These are phyloP conservation scores for Tetrao urogallus DNA, from an alignment of 2,113 vertebrate genomes.

Conservation along the genomic window DNA sequence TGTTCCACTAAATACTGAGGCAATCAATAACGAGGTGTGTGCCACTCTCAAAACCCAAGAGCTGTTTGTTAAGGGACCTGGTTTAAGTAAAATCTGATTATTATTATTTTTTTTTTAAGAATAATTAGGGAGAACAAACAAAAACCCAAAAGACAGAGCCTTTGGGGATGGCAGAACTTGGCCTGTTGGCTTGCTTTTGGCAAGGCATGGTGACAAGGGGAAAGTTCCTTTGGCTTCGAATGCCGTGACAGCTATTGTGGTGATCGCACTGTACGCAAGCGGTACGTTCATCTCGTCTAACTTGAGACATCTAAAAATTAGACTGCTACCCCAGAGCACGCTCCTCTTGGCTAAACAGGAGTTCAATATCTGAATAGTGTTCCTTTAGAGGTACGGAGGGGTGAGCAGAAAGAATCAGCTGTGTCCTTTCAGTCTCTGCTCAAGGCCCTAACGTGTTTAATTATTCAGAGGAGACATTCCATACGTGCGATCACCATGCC, in stretches of 20 bases:
- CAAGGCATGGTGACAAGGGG: background rate
- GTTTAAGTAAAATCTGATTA: background rate
- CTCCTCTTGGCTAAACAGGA: background rate
- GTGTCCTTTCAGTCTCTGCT: background rate
- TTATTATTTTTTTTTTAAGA: background rate
- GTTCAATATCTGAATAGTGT: background rate
- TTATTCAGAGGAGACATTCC: background rate
- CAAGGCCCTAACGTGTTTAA: background rate
- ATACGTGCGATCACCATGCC: accelerated
- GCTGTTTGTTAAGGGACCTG: background rate
- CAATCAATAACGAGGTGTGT: background rate
- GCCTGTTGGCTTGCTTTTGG: background rate
- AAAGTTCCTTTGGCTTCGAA: background rate
- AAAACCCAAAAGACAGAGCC: background rate
- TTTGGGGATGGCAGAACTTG: background rate
- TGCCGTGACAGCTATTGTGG: accelerated
- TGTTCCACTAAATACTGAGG: background rate
- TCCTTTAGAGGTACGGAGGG: background rate
- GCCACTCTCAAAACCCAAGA: background rate
- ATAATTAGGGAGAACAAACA: background rate
- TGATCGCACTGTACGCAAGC: background rate
- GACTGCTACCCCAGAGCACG: background rate
- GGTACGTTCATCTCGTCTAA: background rate
- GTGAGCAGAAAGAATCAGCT: background rate
- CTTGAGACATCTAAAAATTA: background rate